phyloP scores from a whole-genome alignment of 2,113 vertebrate species.

The Ifrita kowaldi region DNA sequence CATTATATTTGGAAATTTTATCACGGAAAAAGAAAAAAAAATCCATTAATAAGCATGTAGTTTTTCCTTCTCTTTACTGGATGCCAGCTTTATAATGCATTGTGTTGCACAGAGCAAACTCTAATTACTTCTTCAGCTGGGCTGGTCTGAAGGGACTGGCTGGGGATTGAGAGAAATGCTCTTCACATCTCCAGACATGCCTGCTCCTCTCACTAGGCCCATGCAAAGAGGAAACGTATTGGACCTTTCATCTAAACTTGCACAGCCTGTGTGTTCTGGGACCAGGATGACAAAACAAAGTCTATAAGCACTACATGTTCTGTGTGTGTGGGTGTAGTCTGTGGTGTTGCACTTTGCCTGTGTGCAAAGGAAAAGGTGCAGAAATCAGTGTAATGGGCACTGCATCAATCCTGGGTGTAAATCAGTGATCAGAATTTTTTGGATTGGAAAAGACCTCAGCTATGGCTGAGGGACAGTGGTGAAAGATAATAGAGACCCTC shows the following conservation, averaged over 20 bases:
- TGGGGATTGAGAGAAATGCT: background rate
- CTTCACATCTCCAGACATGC: background rate
- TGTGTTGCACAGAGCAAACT: background rate
- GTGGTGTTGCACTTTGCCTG: background rate
- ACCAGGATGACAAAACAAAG: background rate
- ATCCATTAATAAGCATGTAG: background rate
- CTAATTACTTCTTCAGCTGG: background rate
- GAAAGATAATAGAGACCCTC: background rate
- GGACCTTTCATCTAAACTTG: background rate
- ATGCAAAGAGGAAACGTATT: background rate
- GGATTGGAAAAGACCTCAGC: background rate
- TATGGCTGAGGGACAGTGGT: accelerated
- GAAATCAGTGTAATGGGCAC: background rate
- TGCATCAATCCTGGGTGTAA: background rate
- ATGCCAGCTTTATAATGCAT: background rate
- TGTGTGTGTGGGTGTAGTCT: background rate
- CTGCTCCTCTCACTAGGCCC: background rate
- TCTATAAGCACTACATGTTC: background rate
- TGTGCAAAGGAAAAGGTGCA: background rate
- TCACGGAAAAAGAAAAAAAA: background rate
- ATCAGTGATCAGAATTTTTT: background rate
- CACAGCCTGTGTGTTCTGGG: background rate
- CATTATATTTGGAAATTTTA: background rate
- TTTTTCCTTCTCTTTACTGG: background rate
- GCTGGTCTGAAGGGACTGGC: background rate